phyloP scores from a whole-genome alignment of 2,797 vertebrate genomes.

The Lithobates sylvaticus region DNA sequence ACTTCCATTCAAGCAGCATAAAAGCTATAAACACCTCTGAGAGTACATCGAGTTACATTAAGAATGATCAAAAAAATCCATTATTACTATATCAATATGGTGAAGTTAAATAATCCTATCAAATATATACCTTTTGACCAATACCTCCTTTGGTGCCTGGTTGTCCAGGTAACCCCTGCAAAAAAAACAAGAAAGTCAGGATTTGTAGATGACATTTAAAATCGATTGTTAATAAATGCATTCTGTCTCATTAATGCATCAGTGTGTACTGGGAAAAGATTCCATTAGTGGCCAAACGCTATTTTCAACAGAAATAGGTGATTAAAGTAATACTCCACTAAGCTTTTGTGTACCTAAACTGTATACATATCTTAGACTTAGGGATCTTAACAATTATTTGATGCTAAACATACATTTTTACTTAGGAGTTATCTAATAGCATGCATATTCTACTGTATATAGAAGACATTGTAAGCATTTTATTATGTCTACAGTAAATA shows the following conservation, averaged over 20 bases:
- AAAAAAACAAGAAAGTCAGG: constrained; percentile 13
- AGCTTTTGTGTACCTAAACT: neutral
- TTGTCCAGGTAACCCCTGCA: constrained; percentile 90
- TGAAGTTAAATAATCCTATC: neutral
- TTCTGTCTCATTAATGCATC: neutral
- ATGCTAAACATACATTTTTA: no score
- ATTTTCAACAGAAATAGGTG: neutral
- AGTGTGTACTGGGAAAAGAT: no score
- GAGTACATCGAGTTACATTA: no score
- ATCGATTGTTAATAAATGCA: neutral
- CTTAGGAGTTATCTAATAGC: no score
- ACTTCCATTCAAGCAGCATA: no score
- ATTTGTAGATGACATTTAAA: neutral
- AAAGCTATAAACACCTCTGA: no score
- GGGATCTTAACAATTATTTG: no score
- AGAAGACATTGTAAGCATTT: no score
- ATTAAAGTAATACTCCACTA: neutral
- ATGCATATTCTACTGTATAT: no score
- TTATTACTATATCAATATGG: neutral
- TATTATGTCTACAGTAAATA: no score
- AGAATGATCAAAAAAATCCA: neutral
- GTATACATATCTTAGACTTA: neutral
- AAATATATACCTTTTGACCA: constrained; percentile 83
- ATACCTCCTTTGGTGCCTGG: constrained; percentile 89
- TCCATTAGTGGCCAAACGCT: no score